Evolutionary conservation across 1,140 invertebrate genomes (phyloP).

Genomic region (Camponotus floridanus): DNA sequence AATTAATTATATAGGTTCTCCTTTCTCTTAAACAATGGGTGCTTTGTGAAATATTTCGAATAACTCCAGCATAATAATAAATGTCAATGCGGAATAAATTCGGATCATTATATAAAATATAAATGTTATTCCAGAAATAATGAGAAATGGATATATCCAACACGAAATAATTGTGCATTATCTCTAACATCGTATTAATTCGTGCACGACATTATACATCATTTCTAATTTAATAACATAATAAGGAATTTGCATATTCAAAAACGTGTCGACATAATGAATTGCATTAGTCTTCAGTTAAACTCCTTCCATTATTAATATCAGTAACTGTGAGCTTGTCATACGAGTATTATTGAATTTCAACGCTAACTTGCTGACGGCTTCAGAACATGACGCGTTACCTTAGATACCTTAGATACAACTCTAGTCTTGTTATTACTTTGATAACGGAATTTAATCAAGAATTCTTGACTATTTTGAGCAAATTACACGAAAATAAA

Average conservation of each 20-base stretch:
- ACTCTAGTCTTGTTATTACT: slow-evolving; percentile 1
- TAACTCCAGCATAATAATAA: neutral
- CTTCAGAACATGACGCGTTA: slow-evolving; percentile 19
- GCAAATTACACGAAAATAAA: neutral
- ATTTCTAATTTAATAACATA: slow-evolving; percentile 21
- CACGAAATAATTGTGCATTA: neutral
- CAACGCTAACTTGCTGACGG: slow-evolving; percentile 56
- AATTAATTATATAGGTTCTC: neutral
- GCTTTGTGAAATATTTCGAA: neutral
- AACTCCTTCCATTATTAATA: slow-evolving; percentile 59
- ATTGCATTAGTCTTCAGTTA: slow-evolving; percentile 50
- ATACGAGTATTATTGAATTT: slow-evolving; percentile 61
- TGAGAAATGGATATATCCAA: slow-evolving; percentile 10
- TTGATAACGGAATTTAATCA: slow-evolving; percentile 29
- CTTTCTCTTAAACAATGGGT: neutral
- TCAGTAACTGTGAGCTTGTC: slow-evolving; percentile 51
- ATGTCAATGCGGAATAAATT: slow-evolving; percentile 20
- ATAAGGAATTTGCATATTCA: slow-evolving; percentile 38
- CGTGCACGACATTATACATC: neutral
- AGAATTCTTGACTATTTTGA: neutral
- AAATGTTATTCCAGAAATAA: slow-evolving; percentile 34
- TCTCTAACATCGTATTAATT: neutral
- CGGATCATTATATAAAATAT: neutral
- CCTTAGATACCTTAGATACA: slow-evolving; percentile 15
- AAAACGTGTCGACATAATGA: slow-evolving; percentile 29